Base-by-base conservation (phyloP, 2,797 vertebrate species). In the Phoxinus dragarum region DNA sequence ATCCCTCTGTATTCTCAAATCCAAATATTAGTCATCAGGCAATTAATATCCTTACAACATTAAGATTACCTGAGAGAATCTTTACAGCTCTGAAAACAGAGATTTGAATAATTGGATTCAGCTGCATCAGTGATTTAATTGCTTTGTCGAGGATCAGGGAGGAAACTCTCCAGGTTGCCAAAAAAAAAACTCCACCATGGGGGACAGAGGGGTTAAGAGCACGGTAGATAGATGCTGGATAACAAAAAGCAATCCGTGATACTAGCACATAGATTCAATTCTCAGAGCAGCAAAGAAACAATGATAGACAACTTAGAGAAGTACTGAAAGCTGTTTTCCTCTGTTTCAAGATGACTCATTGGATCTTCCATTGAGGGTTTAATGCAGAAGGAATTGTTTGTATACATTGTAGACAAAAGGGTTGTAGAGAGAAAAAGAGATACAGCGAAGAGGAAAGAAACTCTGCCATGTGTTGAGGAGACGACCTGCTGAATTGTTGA, bases 81-180 rank as follows among this genome's bases (percentile, higher is more conserved):
- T 79, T 68, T 76, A 61, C 68, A 66, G 69, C 71, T 86, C 34
- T 84, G 71, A 85, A 83, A 85, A 74, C 5, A 3, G 42, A 66
- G 31, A 82, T 59, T 72, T 73, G 71, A 66, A 67, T 88, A 87
- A 90, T 66, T 64, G 84, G 82, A 87, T 84, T 88, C 86, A 74
- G 42, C 14, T 76, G 80, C 54, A 64, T 68, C 38, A 68, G 78
- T 40, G 56, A 42, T 88, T 87, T 87, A 72, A 85, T 87, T 88
- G 77, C 69, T 87, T 86, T 61, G 80, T 87, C 72, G 64, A 52
- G 75, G 84, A 84, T 89, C 76, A 86, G 71, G 42, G 56, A 80
- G 49, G 64, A 83, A 84, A 56, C 56, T 49, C 66, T 47, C 61
- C 56, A 81, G 81, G 84, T 85, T 49, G 75, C 81, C 61, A 76